Evolutionary conservation across 2,113 vertebrate genomes (phyloP).

Genomic region (Diglossa brunneiventris): DNA sequence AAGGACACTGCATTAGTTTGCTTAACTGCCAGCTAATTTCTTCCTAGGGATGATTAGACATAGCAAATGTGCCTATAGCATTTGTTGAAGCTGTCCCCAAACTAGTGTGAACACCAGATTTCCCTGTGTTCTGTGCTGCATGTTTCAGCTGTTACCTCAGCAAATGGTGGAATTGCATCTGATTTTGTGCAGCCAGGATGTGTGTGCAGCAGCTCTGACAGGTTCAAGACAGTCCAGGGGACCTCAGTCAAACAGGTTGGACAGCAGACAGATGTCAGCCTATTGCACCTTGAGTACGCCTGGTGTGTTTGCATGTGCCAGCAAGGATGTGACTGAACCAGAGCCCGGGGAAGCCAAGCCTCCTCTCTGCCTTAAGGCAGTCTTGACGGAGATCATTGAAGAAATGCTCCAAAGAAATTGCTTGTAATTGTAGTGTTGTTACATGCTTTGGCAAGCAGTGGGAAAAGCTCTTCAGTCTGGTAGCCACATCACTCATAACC

Average conservation of each 20-base stretch:
- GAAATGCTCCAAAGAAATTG: neutral
- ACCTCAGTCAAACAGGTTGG: neutral
- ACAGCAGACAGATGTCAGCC: neutral
- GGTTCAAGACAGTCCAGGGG: neutral
- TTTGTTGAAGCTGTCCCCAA: neutral
- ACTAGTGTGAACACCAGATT: neutral
- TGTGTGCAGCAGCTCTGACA: neutral
- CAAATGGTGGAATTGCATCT: neutral
- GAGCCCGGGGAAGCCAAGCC: accelerated
- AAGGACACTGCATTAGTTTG: neutral
- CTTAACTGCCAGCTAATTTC: neutral
- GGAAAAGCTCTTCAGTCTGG: neutral
- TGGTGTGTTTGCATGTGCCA: neutral
- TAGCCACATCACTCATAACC: neutral
- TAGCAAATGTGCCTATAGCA: neutral
- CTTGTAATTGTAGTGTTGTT: accelerated
- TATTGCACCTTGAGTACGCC: neutral
- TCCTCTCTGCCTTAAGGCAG: neutral
- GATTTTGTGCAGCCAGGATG: neutral
- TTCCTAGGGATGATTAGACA: neutral
- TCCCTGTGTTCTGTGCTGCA: neutral
- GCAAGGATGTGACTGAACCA: neutral
- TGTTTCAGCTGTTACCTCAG: neutral
- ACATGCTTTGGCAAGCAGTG: neutral
- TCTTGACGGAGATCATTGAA: neutral